Evolutionary conservation across 1,140 invertebrate species (phyloP), one percentile per base, ranked within the genome.

Genomic region (Papilio machaon): DNA sequence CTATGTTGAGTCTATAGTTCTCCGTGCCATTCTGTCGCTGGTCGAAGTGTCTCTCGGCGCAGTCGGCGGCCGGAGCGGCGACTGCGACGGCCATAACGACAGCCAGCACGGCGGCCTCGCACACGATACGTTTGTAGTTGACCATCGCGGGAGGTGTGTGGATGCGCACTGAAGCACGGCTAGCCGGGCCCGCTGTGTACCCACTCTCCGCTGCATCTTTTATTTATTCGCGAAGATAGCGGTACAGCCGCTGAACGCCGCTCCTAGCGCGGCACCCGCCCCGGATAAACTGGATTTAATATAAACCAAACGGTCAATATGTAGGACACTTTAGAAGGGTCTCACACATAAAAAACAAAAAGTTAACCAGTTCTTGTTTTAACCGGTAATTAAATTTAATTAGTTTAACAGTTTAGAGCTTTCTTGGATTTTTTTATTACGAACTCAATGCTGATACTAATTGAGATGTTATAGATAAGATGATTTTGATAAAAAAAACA

Each of bases 21-120:
- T 97, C 96, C 0, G 95, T 95, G 1, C 96, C 97, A 83, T 97
- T 97, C 89, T 97, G 97, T 43, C 96, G 89, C 86, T 97, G 96
- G 90, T 97, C 96, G 88, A 96, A 96, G 80, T 95, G 92, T 76
- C 90, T 88, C 9, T 89, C 86, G 5, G 79, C 46, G 81, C 87
- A 86, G 64, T 89, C 89, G 2, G 84, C 83, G 0, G 87, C 80
- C 1, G 93, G 88, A 7, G 94, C 92, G 0, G 90, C 89, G 49
- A 58, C 11, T 0, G 83, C 81, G 0, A 87, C 67, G 11, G 85
- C 82, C 23, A 87, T 23, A 30, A 90, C 67, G 77, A 82, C 84
- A 38, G 87, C 83, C 13, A 92, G 38, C 52, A 90, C 70, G 60
- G 88, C 91, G 76, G 90, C 89, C 79, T 92, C 92, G 87, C 90